Base-by-base conservation (phyloP, 2,888 invertebrate genomes). In the Philereme vetulata region DNA sequence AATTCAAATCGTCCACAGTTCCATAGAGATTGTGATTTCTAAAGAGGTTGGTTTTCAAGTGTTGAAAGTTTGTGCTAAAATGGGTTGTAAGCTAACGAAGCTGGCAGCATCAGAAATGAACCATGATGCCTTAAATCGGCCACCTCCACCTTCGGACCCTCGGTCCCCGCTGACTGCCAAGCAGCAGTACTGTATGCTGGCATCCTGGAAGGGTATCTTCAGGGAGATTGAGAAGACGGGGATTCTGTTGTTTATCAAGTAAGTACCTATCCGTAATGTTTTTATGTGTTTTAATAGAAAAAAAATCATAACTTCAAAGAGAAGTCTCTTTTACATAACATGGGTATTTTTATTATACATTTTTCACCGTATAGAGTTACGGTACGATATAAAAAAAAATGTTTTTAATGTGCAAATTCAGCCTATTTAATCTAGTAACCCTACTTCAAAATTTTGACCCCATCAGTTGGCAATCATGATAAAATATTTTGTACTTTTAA, bases 171-270 rank as follows among this genome's bases (percentile, higher is more conserved):
- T 97, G 56, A 97, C 96, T 0, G 95, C 96, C 4, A 95, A 96
- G 75, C 97, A 98, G 88, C 96, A 96, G 86, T 97, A 96, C 90
- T 95, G 94, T 83, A 96, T 97, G 93, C 93, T 96, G 79, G 97
- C 97, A 1, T 97, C 97, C 0, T 98, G 97, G 98, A 97, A 97
- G 77, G 97, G 96, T 21, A 96, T 98, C 76, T 95, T 95, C 82
- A 93, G 97, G 72, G 97, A 97, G 60, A 96, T 97, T 87, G 96
- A 97, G 82, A 94, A 95, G 49, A 97, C 97, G 11, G 97, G 97
- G 5, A 94, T 97, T 70, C 94, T 95, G 80, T 95, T 98, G 94
- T 97, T 98, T 83, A 93, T 97, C 83, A 97, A 96, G 97, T 97
- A 93, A 95, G 96, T 65, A 33, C 5, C 2, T 4, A 50, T 8